Percentiles rank a stretch among this genome's conserved stretches.
These are phyloP conservation scores for Caretta caretta DNA, from an alignment of 2,113 vertebrate genomes.

Conservation along the genomic window DNA sequence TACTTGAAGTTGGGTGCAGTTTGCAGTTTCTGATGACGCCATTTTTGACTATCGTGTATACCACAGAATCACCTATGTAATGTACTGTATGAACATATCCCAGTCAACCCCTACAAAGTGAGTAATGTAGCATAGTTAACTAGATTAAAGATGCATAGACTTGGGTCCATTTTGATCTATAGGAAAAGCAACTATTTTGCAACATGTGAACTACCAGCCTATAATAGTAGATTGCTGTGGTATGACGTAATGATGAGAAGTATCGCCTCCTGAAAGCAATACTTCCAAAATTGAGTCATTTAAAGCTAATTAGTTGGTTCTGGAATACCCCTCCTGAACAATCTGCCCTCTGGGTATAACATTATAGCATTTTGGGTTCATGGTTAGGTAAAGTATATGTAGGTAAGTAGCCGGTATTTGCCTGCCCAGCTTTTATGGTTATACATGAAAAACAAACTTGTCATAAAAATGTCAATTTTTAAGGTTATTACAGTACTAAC, in stretches of 20 bases:
- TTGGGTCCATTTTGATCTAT: neutral
- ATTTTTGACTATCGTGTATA: neutral
- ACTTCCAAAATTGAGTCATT: neutral
- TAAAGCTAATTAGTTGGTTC: neutral
- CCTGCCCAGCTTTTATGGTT: neutral
- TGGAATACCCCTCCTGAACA: neutral
- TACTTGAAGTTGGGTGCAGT: too few relatives aligned
- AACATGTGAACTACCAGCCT: neutral
- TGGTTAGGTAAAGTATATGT: neutral
- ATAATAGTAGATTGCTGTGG: neutral
- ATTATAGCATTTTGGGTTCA: neutral
- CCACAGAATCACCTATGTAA: neutral
- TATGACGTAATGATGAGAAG: neutral
- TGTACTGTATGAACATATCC: neutral
- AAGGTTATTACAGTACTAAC: neutral
- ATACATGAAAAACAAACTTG: neutral
- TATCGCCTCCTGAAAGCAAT: neutral
- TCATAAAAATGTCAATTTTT: neutral
- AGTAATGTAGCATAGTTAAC: neutral
- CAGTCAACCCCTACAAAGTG: neutral
- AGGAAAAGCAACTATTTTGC: neutral
- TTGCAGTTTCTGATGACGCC: too few relatives aligned
- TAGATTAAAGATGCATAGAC: neutral
- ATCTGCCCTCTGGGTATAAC: neutral
- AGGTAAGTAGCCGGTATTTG: neutral